Percentiles rank a stretch among this genome's conserved stretches.
These are phyloP conservation scores for Albula goreensis DNA, from an alignment of 2,113 vertebrate species.

Conservation along the genomic window DNA sequence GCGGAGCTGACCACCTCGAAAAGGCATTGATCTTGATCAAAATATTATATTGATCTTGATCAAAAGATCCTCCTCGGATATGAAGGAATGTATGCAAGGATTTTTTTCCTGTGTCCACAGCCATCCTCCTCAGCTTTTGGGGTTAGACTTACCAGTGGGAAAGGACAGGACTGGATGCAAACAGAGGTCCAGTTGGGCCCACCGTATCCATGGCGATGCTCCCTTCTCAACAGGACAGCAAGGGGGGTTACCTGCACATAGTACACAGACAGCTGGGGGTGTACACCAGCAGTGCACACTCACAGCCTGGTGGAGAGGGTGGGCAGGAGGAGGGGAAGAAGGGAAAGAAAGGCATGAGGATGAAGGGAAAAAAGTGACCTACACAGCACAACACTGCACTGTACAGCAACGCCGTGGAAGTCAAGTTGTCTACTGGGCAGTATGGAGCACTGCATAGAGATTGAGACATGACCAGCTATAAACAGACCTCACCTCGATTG, in stretches of 20 bases:
- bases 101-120: not conserved
- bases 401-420: too few species aligned
- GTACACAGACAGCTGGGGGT: slow-evolving; percentile 52
- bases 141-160: slow-evolving; percentile 47
- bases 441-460: too few species aligned
- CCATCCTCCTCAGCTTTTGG: not conserved
- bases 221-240: slow-evolving; percentile 18
- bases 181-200: slow-evolving; percentile 46
- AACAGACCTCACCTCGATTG: too few species aligned
- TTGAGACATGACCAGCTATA: too few species aligned
- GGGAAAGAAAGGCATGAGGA: not conserved
- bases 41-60: not conserved
- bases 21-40: not conserved
- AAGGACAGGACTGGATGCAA: slow-evolving; percentile 60
- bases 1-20: not conserved
- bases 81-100: too few species aligned
- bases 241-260: slow-evolving; percentile 48
- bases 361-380: too few species aligned
- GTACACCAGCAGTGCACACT: slow-evolving; percentile 50
- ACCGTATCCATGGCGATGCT: slow-evolving; percentile 36
- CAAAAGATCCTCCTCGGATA: not conserved
- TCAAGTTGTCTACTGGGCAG: too few species aligned
- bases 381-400: too few species aligned
- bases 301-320: slow-evolving; percentile 39
- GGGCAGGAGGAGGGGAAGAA: not conserved